Evolutionary conservation across 2,888 invertebrate genomes (phyloP).

Genomic region (Lasioglossum leucozonium): DNA sequence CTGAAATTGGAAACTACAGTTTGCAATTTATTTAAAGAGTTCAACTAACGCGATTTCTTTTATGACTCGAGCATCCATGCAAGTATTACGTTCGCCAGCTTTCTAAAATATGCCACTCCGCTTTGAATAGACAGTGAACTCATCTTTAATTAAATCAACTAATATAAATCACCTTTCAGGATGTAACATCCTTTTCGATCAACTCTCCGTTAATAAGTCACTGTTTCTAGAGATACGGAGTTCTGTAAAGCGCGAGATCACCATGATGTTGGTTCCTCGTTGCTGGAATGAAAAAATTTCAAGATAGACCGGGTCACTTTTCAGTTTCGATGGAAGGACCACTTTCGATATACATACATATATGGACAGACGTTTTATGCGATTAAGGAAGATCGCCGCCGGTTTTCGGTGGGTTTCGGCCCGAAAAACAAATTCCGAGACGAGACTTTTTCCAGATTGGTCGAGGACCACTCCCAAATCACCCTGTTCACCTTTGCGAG

Average conservation of each 20-base stretch:
- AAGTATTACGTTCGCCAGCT: not conserved
- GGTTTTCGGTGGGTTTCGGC: not conserved
- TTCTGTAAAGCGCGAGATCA: not conserved
- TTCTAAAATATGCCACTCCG: not conserved
- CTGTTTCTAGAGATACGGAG: not conserved
- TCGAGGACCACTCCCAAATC: constrained; percentile 24
- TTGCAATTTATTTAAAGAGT: not conserved
- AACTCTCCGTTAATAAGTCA: too few species aligned
- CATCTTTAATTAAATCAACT: not conserved
- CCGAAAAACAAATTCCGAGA: not conserved
- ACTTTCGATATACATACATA: too few species aligned
- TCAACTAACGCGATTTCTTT: not conserved
- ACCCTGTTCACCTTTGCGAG: constrained; percentile 42
- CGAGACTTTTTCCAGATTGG: not conserved
- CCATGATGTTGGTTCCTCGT: not conserved
- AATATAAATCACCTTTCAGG: not conserved
- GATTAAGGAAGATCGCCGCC: not conserved
- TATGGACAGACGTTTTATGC: not conserved
- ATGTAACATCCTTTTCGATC: too few species aligned
- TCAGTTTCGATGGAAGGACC: not conserved
- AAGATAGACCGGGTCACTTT: not conserved
- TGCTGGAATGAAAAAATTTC: not conserved
- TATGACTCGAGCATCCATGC: not conserved
- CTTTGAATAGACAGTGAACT: not conserved
- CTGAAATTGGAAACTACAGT: not conserved